Evolutionary conservation across 2,113 vertebrate species (phyloP), one percentile per base, ranked within the genome.

Genomic region (Hemiscyllium ocellatum): DNA sequence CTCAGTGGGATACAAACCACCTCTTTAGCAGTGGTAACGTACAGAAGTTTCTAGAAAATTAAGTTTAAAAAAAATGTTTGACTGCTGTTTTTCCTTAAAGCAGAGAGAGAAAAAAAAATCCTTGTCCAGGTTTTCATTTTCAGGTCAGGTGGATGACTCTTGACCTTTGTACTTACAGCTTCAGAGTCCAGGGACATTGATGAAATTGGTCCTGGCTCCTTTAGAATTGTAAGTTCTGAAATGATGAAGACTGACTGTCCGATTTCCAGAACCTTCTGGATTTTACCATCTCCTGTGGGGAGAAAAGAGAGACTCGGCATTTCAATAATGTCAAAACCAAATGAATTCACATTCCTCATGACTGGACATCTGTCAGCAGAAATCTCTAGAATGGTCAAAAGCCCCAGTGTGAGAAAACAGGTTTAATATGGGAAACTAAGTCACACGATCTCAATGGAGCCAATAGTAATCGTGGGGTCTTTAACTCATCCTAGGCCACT

Each of bases 221-320:
- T 94, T 47, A 70, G 47, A 12, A 94, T 42, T 4, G 22, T 8
- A 70, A 94, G 65, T 69, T 69, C 66, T 29, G 93, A 68, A 26
- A 94, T 70, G 42, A 19, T 70, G 66, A 94, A 94, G 66, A 68
- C 15, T 47, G 66, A 47, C 3, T 42, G 3, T 26, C 42, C 24
- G 8, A 8, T 70, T 24, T 94, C 93, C 37, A 68, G 37, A 42
- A 94, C 37, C 42, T 94, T 94, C 66, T 94, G 93, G 93, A 94
- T 94, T 94, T 69, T 94, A 47, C 66, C 66, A 5, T 69, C 0
- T 47, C 68, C 93, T 94, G 93, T 24, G n/a, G 93, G n/a, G 37
- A 3, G 12, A 17, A 76, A 29, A 94, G 37, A 29, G 65, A 33
- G 15, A 17, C 52, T 29, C 52, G n/a, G n/a, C 29, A 17, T 65